These are phyloP conservation scores for Coranthus polyacanthus DNA, from an alignment of 2,797 vertebrate genomes.

Conservation along the genomic window DNA sequence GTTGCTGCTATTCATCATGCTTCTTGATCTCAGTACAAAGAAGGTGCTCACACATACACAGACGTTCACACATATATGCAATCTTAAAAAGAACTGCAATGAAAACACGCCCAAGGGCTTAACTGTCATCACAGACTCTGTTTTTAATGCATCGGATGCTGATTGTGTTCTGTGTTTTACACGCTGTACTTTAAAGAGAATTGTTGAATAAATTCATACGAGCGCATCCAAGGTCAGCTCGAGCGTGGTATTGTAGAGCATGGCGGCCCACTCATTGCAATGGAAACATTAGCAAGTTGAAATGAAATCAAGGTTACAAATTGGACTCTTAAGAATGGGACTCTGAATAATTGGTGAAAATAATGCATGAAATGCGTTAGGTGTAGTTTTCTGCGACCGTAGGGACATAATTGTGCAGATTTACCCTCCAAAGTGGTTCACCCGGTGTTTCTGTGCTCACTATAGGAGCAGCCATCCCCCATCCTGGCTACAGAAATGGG, in stretches of 20 bases:
- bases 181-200: slow-evolving; percentile 17
- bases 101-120: slow-evolving; percentile 23
- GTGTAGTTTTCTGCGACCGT: no score
- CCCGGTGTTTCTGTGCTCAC: neutral
- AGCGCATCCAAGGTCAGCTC: slow-evolving; percentile 24
- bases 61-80: slow-evolving; percentile 11
- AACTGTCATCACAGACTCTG: neutral
- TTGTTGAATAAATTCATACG: slow-evolving; percentile 19
- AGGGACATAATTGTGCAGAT: neutral
- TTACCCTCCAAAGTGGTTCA: slow-evolving; percentile 21
- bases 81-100: slow-evolving; percentile 13
- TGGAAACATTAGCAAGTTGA: slow-evolving; percentile 8
- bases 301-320: slow-evolving; percentile 24
- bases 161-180: slow-evolving; percentile 1
- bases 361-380: neutral
- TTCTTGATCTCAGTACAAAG: slow-evolving; percentile 28
- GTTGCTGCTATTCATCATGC: neutral
- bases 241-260: slow-evolving; percentile 2
- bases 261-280: neutral
- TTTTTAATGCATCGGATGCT: slow-evolving; percentile 11
- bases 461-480: slow-evolving; percentile 5
- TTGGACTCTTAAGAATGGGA: neutral
- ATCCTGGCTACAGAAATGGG: slow-evolving; percentile 8
- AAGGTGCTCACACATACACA: slow-evolving; percentile 1
- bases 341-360: no score